These are phyloP conservation scores for Griposia aprilina DNA, from an alignment of 2,888 invertebrate species.

Conservation along the genomic window DNA sequence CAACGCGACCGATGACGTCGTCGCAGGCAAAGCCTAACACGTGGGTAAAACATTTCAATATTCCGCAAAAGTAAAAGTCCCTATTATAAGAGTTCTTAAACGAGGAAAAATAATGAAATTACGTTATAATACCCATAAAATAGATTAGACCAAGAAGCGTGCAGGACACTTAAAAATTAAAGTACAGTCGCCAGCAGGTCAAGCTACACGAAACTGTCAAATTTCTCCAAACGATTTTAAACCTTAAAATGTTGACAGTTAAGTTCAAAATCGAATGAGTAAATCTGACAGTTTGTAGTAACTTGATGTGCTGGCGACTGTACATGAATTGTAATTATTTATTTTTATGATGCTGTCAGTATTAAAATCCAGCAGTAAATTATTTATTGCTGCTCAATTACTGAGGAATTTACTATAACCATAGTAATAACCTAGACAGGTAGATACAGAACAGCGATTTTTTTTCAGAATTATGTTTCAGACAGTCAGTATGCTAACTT, in stretches of 20 bases:
- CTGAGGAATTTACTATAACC: neutral
- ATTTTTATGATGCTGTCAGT: neutral
- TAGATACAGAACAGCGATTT: neutral
- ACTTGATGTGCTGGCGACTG: no score
- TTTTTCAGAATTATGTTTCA: no score
- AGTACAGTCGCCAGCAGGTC: no score
- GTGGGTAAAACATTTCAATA: neutral
- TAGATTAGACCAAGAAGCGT: neutral
- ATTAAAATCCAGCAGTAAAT: neutral
- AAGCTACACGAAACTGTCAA: no score
- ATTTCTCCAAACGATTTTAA: no score
- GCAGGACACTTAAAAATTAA: neutral
- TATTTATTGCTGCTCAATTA: neutral
- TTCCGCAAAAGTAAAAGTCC: neutral
- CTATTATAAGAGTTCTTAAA: neutral
- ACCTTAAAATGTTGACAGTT: no score
- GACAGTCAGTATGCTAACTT: neutral
- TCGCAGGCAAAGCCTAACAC: neutral
- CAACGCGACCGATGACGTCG: neutral
- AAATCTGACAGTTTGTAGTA: no score
- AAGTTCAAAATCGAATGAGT: no score
- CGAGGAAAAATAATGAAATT: neutral
- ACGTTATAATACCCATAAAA: neutral
- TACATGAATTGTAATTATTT: neutral
- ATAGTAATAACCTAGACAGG: neutral